Evolutionary conservation across 2,888 invertebrate genomes (phyloP).

Genomic region (Rhorus exstirpatorius): DNA sequence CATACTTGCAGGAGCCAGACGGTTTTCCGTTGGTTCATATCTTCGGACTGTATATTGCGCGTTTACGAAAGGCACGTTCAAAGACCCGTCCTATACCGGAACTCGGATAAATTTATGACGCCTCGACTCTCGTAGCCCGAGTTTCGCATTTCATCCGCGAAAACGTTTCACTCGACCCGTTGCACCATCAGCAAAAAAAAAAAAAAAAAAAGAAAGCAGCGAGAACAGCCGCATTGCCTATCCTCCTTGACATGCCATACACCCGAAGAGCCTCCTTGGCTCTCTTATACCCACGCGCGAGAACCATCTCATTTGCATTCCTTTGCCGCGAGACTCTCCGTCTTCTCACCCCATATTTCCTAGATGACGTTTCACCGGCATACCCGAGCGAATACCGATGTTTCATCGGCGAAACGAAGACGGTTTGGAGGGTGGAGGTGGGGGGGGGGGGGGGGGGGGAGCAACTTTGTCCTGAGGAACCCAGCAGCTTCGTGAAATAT

Average conservation of each 20-base stretch:
- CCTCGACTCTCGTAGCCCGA: conserved; percentile 71
- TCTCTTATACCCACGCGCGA: conserved; percentile 32
- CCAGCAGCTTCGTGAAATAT: conserved; percentile 41
- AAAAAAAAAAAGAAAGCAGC: too few relatives aligned
- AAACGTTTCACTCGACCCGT: conserved; percentile 45
- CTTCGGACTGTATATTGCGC: too few relatives aligned
- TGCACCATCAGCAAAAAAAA: conserved; percentile 49
- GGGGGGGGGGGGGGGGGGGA: background rate
- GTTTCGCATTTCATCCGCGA: conserved; percentile 41
- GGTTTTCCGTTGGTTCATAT: conserved; percentile 34
- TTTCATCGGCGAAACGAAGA: conserved; percentile 64
- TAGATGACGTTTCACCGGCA: conserved; percentile 63
- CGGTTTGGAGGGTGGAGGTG: conserved; percentile 31
- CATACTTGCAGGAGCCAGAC: background rate
- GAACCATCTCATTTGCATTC: conserved; percentile 75
- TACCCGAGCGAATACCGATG: conserved; percentile 72
- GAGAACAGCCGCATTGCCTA: conserved; percentile 5
- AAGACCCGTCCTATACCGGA: conserved; percentile 70
- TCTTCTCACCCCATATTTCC: conserved; percentile 65
- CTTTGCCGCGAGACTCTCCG: conserved; percentile 73
- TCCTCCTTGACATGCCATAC: conserved; percentile 33
- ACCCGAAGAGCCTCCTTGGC: conserved; percentile 28
- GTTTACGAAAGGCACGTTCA: conserved; percentile 45
- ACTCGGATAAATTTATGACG: conserved; percentile 73
- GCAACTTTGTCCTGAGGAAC: conserved; percentile 5